phyloP scores from a whole-genome alignment of 2,888 invertebrate genomes.

The Seladonia tumulorum region DNA sequence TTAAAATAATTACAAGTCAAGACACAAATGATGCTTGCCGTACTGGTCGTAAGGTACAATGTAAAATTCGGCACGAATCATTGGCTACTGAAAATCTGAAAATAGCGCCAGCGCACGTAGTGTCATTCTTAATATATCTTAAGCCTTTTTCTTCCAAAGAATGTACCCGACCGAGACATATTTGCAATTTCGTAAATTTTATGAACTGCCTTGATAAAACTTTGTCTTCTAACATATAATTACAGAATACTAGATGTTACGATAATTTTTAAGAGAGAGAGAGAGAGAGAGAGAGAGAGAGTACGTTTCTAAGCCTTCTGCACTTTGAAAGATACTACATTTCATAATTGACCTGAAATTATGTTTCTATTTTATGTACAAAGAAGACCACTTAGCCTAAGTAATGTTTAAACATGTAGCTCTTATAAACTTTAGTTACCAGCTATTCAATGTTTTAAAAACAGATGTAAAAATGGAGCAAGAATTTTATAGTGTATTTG shows the following conservation, averaged over 20 bases:
- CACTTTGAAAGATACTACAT: neutral
- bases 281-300: too few relatives aligned
- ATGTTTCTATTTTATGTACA: slow-evolving; percentile 8
- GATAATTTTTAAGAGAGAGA: neutral
- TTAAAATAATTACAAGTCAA: too few relatives aligned
- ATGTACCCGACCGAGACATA: too few relatives aligned
- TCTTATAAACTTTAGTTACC: slow-evolving; percentile 5
- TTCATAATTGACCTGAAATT: neutral
- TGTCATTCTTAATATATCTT: too few relatives aligned
- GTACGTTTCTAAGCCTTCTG: neutral
- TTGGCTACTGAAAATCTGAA: too few relatives aligned
- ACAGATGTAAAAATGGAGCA: slow-evolving; percentile 21
- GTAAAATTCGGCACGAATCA: too few relatives aligned
- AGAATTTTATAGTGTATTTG: slow-evolving; percentile 50
- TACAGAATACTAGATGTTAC: neutral
- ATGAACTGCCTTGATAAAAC: neutral
- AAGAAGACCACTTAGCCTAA: neutral
- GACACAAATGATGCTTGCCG: too few relatives aligned
- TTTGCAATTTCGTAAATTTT: too few relatives aligned
- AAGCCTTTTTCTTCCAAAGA: too few relatives aligned
- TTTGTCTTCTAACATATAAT: neutral
- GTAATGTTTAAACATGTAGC: neutral
- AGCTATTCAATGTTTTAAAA: neutral
- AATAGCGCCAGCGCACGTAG: too few relatives aligned
- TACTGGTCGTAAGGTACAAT: too few relatives aligned